phyloP scores from a whole-genome alignment of 1,140 invertebrate species.

The Eurosta solidaginis region DNA sequence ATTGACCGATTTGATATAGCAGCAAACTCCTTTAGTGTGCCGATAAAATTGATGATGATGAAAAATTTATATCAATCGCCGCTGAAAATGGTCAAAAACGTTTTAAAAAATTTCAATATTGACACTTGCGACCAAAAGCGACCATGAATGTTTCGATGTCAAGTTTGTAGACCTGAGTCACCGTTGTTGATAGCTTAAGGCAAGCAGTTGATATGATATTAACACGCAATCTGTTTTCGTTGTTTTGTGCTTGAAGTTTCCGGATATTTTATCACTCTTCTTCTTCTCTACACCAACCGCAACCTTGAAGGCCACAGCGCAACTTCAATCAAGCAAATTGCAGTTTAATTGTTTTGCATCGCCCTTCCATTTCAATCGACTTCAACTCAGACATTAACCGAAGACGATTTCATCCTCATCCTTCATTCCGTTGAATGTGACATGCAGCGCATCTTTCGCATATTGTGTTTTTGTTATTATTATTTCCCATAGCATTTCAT shows the following conservation, averaged over 20 bases:
- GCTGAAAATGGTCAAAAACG: slow-evolving; percentile 32
- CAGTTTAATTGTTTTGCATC: slow-evolving; percentile 12
- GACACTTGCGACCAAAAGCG: slow-evolving; percentile 32
- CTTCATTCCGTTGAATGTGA: not conserved
- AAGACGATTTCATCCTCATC: not conserved
- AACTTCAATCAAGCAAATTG: slow-evolving; percentile 13
- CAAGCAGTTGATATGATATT: not conserved
- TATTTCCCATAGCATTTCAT: not conserved
- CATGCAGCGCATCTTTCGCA: too few species aligned
- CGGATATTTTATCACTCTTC: not conserved
- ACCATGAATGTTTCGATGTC: not conserved
- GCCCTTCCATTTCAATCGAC: not conserved
- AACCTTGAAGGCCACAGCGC: not conserved
- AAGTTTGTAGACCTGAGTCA: not conserved
- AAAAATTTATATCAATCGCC: slow-evolving; percentile 7
- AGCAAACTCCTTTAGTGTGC: not conserved
- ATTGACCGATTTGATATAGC: not conserved
- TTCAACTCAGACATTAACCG: not conserved
- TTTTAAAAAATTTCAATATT: slow-evolving; percentile 33
- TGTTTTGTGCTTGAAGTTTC: not conserved
- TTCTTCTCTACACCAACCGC: not conserved
- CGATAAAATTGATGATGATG: slow-evolving; percentile 20
- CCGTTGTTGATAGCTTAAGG: not conserved
- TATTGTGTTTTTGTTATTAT: not conserved
- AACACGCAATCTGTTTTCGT: not conserved